Percentiles rank a stretch among this genome's conserved stretches.
Conservation (phyloP, 2,113 vertebrate species). For the Antechinus stuartii region DNA sequence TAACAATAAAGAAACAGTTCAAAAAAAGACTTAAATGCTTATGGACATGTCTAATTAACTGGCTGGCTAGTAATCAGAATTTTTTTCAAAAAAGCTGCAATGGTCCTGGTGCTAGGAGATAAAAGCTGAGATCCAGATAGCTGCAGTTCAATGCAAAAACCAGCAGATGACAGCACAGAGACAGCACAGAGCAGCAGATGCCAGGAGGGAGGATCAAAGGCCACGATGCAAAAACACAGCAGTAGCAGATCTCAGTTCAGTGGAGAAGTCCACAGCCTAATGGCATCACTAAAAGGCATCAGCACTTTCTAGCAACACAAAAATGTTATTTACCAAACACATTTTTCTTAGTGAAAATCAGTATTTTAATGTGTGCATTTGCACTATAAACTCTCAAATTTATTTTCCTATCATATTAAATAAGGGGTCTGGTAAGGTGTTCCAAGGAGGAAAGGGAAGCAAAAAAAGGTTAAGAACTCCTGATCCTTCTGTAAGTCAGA, state of each 20-base stretch:
- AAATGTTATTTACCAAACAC: neutral
- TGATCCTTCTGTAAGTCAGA: neutral
- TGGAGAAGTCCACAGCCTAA: neutral
- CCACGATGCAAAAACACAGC: neutral
- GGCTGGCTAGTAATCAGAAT: neutral
- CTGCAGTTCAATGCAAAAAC: neutral
- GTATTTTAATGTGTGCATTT: neutral
- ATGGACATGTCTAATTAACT: neutral
- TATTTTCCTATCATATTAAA: neutral
- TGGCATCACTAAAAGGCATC: neutral
- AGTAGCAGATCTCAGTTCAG: neutral
- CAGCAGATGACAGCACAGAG: neutral
- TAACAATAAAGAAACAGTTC: neutral
- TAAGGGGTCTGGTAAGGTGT: neutral
- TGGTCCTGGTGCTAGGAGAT: neutral
- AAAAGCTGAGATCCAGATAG: neutral
- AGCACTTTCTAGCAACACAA: neutral
- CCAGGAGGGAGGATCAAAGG: neutral
- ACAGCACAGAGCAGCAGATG: neutral
- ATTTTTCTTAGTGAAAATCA: neutral
- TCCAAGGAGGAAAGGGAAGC: neutral
- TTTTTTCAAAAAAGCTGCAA: neutral
- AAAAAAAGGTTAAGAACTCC: neutral
- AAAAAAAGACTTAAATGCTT: neutral
- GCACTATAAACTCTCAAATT: neutral